Conservation (phyloP, 2,113 vertebrate species). For the Scartelaos histophorus region DNA sequence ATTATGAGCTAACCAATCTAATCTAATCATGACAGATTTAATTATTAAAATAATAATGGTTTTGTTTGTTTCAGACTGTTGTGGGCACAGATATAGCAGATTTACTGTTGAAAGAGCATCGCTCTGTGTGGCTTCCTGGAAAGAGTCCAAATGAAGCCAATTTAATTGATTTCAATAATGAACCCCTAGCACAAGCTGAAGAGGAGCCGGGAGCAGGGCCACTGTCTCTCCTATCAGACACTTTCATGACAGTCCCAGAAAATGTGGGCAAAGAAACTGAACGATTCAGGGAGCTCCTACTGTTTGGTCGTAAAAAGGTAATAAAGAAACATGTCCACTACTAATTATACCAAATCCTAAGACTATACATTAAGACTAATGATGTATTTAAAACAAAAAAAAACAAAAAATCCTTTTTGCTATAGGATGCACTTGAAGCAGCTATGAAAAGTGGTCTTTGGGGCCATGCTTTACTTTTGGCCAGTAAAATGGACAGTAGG, state of each 20-base stretch:
- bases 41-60: not conserved
- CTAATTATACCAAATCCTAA: no score
- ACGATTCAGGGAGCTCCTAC: conserved; percentile 91
- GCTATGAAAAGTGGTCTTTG: conserved; percentile 96
- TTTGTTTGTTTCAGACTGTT: conserved; percentile 79
- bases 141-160: conserved; percentile 96
- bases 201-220: conserved; percentile 89
- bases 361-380: not conserved
- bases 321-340: not conserved
- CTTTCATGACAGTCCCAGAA: conserved; percentile 74
- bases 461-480: conserved; percentile 93
- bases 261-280: conserved; percentile 88
- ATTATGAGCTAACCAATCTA: conserved; percentile 2
- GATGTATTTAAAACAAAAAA: no score
- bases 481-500: conserved; percentile 97
- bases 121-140: conserved; percentile 93
- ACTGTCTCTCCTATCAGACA: conserved; percentile 89
- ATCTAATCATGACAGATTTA: not conserved
- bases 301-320: conserved; percentile 96
- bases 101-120: conserved; percentile 90
- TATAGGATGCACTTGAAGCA: conserved; percentile 92
- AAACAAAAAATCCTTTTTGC: conserved; percentile 7
- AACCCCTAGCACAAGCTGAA: conserved; percentile 84
- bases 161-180: conserved; percentile 94
- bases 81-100: conserved; percentile 96